A percentile compares a stretch with the other conserved stretches of the same genome.
These are phyloP conservation scores for Phylloscopus whistleri DNA, from an alignment of 2,113 vertebrate species.

Conservation along the genomic window DNA sequence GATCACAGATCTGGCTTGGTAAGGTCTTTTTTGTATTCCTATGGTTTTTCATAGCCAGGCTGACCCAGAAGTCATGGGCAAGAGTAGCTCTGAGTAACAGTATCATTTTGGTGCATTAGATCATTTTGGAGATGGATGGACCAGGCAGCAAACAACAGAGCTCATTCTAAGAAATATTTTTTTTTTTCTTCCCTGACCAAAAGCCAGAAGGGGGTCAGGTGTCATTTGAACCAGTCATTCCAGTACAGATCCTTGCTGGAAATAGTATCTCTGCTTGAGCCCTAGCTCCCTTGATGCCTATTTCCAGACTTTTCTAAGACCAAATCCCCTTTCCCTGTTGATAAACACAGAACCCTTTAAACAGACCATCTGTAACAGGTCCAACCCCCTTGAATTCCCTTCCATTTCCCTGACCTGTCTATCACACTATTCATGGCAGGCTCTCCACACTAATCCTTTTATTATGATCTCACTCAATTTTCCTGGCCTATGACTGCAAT, in stretches of 20 bases:
- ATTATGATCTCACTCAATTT: conserved; percentile 51
- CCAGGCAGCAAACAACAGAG: not conserved
- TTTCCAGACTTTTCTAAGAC: not conserved
- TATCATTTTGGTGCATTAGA: not conserved
- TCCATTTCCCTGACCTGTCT: conserved; percentile 35
- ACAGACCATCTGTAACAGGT: not conserved
- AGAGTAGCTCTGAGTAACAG: not conserved
- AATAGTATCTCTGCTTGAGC: not conserved
- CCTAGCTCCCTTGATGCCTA: not conserved
- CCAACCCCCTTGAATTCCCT: not conserved
- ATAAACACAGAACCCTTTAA: conserved; percentile 6
- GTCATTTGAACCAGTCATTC: not conserved
- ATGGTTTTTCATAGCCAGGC: not conserved
- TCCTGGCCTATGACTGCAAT: conserved; percentile 22
- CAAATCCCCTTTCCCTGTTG: not conserved
- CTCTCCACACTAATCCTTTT: conserved; percentile 52
- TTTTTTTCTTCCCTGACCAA: not conserved
- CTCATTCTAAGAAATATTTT: not conserved
- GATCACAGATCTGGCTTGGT: not conserved
- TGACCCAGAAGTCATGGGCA: not conserved
- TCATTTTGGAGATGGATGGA: not conserved
- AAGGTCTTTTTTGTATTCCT: not conserved
- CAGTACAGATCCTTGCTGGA: not conserved
- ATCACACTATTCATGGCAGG: not conserved
- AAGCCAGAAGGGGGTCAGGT: not conserved